A percentile compares a stretch with the other conserved stretches of the same genome.
Conservation (phyloP, 2,888 invertebrate genomes). For the Pachycephus smyrnensis region DNA sequence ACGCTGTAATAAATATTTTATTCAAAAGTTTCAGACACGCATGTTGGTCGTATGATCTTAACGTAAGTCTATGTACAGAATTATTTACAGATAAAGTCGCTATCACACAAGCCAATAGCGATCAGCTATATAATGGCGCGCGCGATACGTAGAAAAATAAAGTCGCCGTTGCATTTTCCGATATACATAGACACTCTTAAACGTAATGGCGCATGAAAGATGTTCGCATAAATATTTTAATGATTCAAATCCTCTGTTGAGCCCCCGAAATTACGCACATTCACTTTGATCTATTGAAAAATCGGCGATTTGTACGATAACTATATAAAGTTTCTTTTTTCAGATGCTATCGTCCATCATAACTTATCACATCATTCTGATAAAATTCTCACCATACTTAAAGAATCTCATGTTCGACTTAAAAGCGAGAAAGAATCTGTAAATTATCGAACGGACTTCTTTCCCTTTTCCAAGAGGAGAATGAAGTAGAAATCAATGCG, state of each 20-base stretch:
- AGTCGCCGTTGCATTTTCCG: conserved; percentile 6
- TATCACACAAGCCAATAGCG: conserved; percentile 6
- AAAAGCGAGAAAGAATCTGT: neutral
- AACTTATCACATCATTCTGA: neutral
- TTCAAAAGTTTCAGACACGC: conserved; percentile 40
- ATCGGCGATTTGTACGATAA: neutral
- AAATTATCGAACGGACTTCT: neutral
- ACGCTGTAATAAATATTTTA: conserved; percentile 48
- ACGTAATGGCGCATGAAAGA: neutral
- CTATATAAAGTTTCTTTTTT: neutral
- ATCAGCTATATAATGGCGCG: neutral
- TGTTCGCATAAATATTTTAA: neutral
- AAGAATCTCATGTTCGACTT: neutral
- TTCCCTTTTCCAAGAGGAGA: neutral
- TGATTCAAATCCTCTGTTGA: neutral
- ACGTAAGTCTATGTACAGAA: conserved; percentile 51
- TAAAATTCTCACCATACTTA: neutral
- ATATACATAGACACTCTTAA: neutral
- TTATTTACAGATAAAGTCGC: conserved; percentile 52
- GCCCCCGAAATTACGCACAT: neutral
- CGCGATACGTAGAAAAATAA: conserved; percentile 49
- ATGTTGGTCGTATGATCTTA: conserved; percentile 40
- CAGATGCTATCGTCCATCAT: neutral
- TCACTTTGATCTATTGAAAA: neutral
- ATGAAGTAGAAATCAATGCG: neutral